These are phyloP conservation scores for Ganaspis sp. DNA, from an alignment of 1,140 invertebrate species.

Conservation along the genomic window DNA sequence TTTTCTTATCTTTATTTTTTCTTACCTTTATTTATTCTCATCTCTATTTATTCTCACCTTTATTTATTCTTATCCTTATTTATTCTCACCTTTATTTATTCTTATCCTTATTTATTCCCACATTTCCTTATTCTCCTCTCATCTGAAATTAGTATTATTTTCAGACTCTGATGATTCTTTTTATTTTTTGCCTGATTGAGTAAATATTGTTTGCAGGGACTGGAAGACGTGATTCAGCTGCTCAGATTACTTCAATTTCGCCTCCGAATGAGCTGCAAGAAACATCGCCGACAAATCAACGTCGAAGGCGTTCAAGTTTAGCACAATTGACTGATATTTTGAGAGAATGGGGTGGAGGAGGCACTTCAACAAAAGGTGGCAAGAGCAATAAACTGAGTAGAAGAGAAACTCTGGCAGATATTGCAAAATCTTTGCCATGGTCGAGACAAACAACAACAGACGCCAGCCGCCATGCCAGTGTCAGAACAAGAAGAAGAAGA, in stretches of 20 bases:
- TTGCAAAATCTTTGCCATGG: constrained; percentile 85
- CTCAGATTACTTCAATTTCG: constrained; percentile 90
- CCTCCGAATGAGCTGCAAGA: constrained; percentile 84
- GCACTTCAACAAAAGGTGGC: constrained; percentile 79
- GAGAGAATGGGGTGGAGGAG: constrained; percentile 88
- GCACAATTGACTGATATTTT: constrained; percentile 92
- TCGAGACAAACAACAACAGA: constrained; percentile 78
- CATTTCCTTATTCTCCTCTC: no score
- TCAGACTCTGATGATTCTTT: no score
- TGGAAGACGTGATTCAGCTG: constrained; percentile 89
- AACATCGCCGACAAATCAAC: constrained; percentile 80
- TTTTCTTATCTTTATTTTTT: no score
- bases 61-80: no score
- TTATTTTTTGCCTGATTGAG: no score
- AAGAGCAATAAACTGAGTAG: constrained; percentile 84
- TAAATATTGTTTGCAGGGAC: constrained; percentile 73
- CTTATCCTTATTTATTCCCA: no score
- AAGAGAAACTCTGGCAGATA: constrained; percentile 89
- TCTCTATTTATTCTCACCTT: no score
- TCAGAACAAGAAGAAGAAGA: constrained; percentile 81
- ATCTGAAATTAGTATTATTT: no score
- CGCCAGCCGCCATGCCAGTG: constrained; percentile 67
- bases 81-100: no score
- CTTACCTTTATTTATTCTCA: no score
- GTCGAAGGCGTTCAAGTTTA: constrained; percentile 87